Base-by-base conservation (phyloP, 2,888 invertebrate species). In the Andrena fulva region DNA sequence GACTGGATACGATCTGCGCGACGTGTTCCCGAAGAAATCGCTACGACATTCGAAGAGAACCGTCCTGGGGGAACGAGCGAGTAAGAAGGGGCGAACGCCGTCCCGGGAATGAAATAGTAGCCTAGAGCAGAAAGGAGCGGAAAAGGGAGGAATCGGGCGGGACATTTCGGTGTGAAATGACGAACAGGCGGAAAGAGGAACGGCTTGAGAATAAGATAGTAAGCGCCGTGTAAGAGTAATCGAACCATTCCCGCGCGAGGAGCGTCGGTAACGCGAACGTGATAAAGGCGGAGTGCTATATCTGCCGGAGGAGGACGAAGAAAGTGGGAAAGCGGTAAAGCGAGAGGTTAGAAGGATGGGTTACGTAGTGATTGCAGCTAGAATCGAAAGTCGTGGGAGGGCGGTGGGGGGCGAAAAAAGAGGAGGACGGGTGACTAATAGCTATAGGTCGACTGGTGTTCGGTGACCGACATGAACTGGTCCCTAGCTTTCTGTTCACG, bases 271-370 rank as follows among this genome's bases (percentile, higher is more conserved):
- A 89, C 86, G 86, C 80, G 89, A 88, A 91, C 90, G 88, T 91
- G 92, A 90, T 91, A 91, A 91, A 87, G 91, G 89, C 88, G 89
- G 91, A 82, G 83, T 88, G 85, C 75, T 89, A 89, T 89, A 87
- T 86, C 86, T 85, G 64, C 29, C 6, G 60, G 56, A 68, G 54
- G 75, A 63, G 70, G 70, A 27, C 60, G 77, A 69, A 80, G 63
- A 59, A 72, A 71, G 73, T 29, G 42, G 42, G 63, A 54, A 72
- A 71, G 56, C 27, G 42, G 42, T 77, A 59, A 70, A 69, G 69
- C 69, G 64, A 50, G 72, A 54, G 66, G 68, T 27, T 33, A n/a
- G 75, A 60, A 54, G 77, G 83, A 68, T 79, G 84, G 88, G 84
- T 77, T 84, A 83, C 84, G 85, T 84, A 84, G 87, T 87, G 89